Evolutionary conservation across 2,113 vertebrate genomes (phyloP).

Genomic region (Cyprinodon variegatus): DNA sequence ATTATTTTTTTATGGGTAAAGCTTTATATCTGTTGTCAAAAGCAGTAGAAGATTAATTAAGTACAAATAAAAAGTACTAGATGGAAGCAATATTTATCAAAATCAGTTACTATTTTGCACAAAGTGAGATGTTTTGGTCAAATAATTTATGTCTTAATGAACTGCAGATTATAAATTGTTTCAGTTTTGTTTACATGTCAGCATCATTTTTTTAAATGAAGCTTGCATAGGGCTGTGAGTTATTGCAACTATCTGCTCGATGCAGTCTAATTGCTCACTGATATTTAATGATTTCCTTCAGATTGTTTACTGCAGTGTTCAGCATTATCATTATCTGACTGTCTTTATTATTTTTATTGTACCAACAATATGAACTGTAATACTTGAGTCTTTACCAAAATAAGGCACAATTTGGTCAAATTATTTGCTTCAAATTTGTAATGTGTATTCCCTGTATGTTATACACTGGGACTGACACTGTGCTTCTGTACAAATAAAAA

Average conservation of each 20-base stretch:
- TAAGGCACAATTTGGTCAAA: not conserved
- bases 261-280: constrained; percentile 42
- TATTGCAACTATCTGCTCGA: not conserved
- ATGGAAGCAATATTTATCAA: not conserved
- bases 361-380: not conserved
- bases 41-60: constrained; percentile 6
- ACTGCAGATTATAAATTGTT: not conserved
- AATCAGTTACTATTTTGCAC: constrained; percentile 43
- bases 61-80: not conserved
- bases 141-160: constrained; percentile 11
- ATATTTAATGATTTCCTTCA: constrained; percentile 2
- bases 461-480: constrained; percentile 29
- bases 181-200: not conserved
- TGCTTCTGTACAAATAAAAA: constrained; percentile 30
- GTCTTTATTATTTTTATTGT: not conserved
- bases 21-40: constrained; percentile 4
- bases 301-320: not conserved
- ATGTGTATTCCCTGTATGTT: not conserved
- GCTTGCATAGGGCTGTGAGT: not conserved
- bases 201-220: constrained; percentile 12
- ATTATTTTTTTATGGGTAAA: not conserved
- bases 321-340: not conserved
- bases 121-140: constrained; percentile 23
- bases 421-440: not conserved
- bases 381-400: not conserved